phyloP scores from a whole-genome alignment of 1,140 invertebrate species.

The Eulimnadia texana region DNA sequence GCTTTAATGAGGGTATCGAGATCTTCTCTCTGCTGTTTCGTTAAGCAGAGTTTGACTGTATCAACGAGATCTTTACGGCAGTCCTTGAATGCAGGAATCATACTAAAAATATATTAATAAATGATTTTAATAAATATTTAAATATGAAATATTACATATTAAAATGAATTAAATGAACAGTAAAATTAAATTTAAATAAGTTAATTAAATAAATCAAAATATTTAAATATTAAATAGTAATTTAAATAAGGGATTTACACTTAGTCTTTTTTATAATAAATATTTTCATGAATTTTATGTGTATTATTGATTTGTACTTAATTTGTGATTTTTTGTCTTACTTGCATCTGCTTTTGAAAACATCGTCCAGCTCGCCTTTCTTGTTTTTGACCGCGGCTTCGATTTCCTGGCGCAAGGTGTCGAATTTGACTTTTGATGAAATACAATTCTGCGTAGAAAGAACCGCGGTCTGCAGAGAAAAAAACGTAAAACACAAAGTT shows the following conservation, averaged over 20 bases:
- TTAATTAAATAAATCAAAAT: not conserved
- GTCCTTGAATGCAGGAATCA: constrained; percentile 37
- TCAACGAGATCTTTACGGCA: constrained; percentile 45
- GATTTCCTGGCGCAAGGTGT: constrained; percentile 38
- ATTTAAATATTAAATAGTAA: not conserved
- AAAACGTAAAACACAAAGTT: not conserved
- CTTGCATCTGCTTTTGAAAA: constrained; percentile 46
- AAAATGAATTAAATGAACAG: not conserved
- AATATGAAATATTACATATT: constrained; percentile 6
- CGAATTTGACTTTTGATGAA: not conserved
- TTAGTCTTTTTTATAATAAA: not conserved
- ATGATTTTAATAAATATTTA: too few relatives aligned
- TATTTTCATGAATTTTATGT: not conserved
- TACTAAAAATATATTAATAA: constrained; percentile 32
- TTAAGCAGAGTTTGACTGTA: constrained; percentile 44
- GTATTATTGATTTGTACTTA: too few relatives aligned
- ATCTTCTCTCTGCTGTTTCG: constrained; percentile 38
- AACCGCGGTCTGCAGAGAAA: not conserved
- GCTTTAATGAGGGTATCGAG: constrained; percentile 44
- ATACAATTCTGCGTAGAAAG: not conserved
- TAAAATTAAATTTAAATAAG: not conserved
- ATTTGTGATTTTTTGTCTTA: constrained; percentile 10
- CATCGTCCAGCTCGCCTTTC: constrained; percentile 42
- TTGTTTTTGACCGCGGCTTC: constrained; percentile 31
- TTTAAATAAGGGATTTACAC: not conserved